These are phyloP conservation scores for Isotomurus palustris DNA, from an alignment of 2,888 invertebrate genomes.

Conservation along the genomic window DNA sequence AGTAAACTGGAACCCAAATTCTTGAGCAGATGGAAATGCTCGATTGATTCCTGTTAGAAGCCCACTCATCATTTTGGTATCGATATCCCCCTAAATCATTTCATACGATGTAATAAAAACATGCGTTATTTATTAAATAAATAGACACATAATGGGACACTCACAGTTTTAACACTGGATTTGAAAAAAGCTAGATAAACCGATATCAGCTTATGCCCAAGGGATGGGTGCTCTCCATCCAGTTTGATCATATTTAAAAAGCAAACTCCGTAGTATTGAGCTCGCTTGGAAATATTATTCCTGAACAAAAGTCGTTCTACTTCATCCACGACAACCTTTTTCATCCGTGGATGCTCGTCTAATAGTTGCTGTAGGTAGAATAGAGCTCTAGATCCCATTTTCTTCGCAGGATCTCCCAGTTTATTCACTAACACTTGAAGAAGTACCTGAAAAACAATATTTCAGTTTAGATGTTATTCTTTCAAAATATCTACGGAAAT, in stretches of 20 bases:
- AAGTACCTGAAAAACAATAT: conserved; percentile 57
- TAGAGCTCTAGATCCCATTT: conserved; percentile 81
- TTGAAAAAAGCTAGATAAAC: conserved; percentile 96
- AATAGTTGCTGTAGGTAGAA: conserved; percentile 78
- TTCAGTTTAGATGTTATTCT: background rate
- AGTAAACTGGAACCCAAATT: conserved; percentile 55
- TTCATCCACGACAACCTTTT: conserved; percentile 76
- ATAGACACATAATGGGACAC: conserved; percentile 9
- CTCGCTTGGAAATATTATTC: conserved; percentile 73
- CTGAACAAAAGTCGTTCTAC: conserved; percentile 84
- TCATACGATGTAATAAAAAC: background rate
- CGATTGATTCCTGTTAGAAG: conserved; percentile 76
- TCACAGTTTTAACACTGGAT: conserved; percentile 74
- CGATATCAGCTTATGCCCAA: conserved; percentile 78
- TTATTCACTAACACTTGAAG: conserved; percentile 84
- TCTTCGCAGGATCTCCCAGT: conserved; percentile 84
- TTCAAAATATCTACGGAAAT: background rate
- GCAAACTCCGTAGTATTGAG: conserved; percentile 91
- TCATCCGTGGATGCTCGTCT: conserved; percentile 85
- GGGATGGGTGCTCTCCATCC: conserved; percentile 64
- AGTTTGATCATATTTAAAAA: conserved; percentile 81
- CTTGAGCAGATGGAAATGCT: conserved; percentile 76
- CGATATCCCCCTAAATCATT: conserved; percentile 62
- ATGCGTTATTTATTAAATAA: background rate
- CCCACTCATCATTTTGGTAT: conserved; percentile 77